Percentiles rank a stretch among this genome's conserved stretches.
Conservation (phyloP, 2,113 vertebrate species). For the Cygnus buccinator region DNA sequence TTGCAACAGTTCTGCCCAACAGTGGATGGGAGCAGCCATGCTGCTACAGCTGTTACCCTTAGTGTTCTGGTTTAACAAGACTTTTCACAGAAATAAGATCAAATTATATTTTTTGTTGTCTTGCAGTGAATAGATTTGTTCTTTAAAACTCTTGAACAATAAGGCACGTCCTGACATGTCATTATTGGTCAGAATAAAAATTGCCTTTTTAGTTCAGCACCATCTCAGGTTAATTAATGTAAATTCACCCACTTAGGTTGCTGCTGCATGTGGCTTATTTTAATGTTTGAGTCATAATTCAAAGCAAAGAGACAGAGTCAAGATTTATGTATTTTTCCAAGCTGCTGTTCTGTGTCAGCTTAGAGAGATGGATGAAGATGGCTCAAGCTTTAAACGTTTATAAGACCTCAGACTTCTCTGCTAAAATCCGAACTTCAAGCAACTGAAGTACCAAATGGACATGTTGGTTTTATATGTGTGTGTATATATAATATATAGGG, state of each 20-base stretch:
- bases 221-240: conserved; percentile 52
- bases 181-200: conserved; percentile 55
- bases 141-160: conserved; percentile 16
- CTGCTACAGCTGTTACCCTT: background rate
- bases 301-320: background rate
- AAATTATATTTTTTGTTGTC: conserved; percentile 34
- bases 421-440: background rate
- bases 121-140: conserved; percentile 27
- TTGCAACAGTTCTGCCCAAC: background rate
- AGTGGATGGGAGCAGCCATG: background rate
- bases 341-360: background rate
- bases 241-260: conserved; percentile 38
- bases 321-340: background rate
- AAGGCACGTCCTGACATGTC: conserved; percentile 37
- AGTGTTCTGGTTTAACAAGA: conserved; percentile 15
- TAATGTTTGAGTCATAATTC: conserved; percentile 50
- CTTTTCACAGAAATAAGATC: conserved; percentile 10
- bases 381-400: background rate
- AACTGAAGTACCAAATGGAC: background rate
- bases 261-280: conserved; percentile 17
- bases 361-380: background rate
- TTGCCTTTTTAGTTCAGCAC: conserved; percentile 50
- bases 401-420: background rate
- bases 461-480: background rate
- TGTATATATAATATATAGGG: background rate